Conservation (phyloP, 1,140 invertebrate genomes). For the Papilio dardanus region DNA sequence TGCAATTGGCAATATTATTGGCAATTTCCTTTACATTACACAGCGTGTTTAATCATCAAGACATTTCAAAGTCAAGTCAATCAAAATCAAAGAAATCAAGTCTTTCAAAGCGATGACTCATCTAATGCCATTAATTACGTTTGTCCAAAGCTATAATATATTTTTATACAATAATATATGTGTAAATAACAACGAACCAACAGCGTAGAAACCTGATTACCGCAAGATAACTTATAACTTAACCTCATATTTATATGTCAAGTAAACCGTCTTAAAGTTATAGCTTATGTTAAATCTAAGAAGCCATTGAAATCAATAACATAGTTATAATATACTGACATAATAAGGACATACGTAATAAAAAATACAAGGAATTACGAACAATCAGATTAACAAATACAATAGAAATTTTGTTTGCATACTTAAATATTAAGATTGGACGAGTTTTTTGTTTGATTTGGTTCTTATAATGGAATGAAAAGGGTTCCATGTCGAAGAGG, state of each 20-base stretch:
- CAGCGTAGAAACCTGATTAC: background rate
- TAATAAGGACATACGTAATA: no score
- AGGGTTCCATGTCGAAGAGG: background rate
- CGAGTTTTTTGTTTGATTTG: background rate
- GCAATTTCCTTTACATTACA: no score
- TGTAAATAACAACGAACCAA: background rate
- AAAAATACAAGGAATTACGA: no score
- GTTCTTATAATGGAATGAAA: background rate
- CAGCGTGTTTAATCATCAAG: no score
- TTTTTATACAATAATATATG: no score
- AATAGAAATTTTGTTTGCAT: no score
- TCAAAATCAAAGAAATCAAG: background rate
- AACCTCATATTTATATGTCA: background rate
- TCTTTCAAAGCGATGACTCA: background rate
- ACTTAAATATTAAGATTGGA: no score
- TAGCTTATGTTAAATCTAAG: background rate
- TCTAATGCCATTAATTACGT: background rate
- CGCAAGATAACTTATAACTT: background rate
- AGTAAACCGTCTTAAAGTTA: background rate
- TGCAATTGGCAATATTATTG: no score
- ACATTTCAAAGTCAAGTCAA: background rate
- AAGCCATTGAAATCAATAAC: constrained; percentile 1
- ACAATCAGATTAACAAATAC: no score
- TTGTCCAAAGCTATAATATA: background rate
- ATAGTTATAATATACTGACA: no score